Evolutionary conservation across 2,888 invertebrate species (phyloP).

Genomic region (Andrena praecox): DNA sequence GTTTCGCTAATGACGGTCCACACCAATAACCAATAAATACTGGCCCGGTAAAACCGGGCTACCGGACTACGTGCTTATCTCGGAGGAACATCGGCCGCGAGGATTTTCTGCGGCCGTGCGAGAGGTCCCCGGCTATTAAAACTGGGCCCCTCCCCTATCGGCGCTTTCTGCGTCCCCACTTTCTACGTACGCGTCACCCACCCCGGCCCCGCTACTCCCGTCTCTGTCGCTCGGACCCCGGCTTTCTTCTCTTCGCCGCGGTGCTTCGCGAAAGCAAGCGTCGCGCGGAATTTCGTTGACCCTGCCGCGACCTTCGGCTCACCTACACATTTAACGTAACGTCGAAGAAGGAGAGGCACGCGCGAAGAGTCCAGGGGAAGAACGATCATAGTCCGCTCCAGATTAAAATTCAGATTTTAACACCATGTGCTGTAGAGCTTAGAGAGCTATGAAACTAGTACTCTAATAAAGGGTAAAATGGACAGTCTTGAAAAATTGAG

Average conservation of each 20-base stretch:
- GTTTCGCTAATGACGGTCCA: slow-evolving; percentile 84
- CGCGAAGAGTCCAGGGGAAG: no score
- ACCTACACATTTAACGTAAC: no score
- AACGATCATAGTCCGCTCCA: no score
- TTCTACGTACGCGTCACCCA: neutral
- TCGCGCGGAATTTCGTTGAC: slow-evolving; percentile 30
- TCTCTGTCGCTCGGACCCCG: neutral
- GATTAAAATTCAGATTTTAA: no score
- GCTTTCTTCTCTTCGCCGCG: neutral
- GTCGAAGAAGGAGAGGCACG: no score
- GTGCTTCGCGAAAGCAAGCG: slow-evolving; percentile 10
- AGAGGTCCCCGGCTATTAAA: slow-evolving; percentile 66
- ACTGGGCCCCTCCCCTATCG: slow-evolving; percentile 60
- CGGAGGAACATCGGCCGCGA: slow-evolving; percentile 73
- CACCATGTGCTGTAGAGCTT: no score
- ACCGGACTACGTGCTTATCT: slow-evolving; percentile 82
- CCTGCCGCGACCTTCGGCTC: neutral
- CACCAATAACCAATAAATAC: slow-evolving; percentile 84
- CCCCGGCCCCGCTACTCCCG: neutral
- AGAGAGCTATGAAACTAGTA: no score
- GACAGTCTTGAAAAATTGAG: no score
- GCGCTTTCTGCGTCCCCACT: slow-evolving; percentile 40
- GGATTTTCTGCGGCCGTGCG: slow-evolving; percentile 64
- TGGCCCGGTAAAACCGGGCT: slow-evolving; percentile 81
- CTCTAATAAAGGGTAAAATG: no score